Conservation (phyloP, 2,888 invertebrate genomes). For the Mylabris sibirica region DNA sequence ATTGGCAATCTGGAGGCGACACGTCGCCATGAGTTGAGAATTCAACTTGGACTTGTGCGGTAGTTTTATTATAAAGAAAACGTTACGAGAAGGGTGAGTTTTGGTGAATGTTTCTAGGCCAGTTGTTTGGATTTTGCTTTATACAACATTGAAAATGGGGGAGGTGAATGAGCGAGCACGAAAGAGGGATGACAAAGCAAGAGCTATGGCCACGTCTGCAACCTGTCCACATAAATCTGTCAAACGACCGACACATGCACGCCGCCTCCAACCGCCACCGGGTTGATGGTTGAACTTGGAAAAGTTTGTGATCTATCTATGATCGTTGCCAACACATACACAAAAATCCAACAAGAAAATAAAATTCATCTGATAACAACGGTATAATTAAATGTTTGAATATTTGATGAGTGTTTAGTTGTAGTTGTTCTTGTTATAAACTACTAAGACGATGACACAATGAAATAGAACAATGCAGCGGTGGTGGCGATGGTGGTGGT, state of each 20-base stretch:
- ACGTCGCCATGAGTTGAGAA: conserved; percentile 46
- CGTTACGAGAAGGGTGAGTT: not conserved
- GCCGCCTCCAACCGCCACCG: conserved; percentile 7
- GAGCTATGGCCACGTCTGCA: conserved; percentile 56
- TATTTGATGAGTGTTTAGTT: not conserved
- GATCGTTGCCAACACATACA: conserved; percentile 14
- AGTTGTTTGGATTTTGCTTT: conserved; percentile 7
- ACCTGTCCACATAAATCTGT: conserved; percentile 64
- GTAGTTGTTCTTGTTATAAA: conserved; percentile 27
- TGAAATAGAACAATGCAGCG: conserved; percentile 33
- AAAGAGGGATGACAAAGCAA: conserved; percentile 12
- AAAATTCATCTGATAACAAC: conserved; percentile 19
- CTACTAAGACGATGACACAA: conserved; percentile 38
- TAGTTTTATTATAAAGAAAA: conserved; percentile 8
- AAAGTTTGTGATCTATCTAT: conserved; percentile 5
- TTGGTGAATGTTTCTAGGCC: conserved; percentile 32
- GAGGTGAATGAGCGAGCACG: too few relatives aligned
- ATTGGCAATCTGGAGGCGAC: conserved; percentile 59
- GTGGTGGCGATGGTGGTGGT: conserved; percentile 6
- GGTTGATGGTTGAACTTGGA: conserved; percentile 6
- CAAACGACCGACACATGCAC: conserved; percentile 56
- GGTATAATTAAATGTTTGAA: conserved; percentile 28
- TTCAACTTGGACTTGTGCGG: conserved; percentile 30
- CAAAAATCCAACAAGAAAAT: conserved; percentile 16
- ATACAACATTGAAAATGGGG: not conserved